Evolutionary conservation across 2,797 vertebrate genomes (phyloP), one percentile per base, ranked within the genome.

Genomic region (Protonibea diacanthus): DNA sequence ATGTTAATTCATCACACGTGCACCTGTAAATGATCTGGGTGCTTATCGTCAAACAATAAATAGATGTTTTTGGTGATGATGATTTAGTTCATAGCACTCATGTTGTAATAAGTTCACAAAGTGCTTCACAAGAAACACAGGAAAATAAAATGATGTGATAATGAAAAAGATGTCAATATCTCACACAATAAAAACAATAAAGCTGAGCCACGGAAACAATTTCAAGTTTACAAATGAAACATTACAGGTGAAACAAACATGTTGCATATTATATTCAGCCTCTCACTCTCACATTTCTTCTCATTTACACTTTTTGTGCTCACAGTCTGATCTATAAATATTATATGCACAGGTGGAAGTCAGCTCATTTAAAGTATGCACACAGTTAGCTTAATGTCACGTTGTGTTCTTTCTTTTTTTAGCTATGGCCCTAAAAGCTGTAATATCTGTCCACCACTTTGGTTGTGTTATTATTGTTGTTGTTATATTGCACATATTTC

Each of bases 11-110:
- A 59, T 73, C 25, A 52, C 29, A 47, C 14, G 21, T 10, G 6
- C 63, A 61, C 25, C 61, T 71, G 61, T 75, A 47, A 75, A 58
- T 48, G 29, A 66, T 71, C 49, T 52, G 44, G 33, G 29, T 14
- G 11, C 48, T 63, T 20, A 58, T 61, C 40, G 23, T 72, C 62
- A 63, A 55, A 71, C 29, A 56, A 13, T 23, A 59, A 62, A 49
- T 25, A 42, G 23, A 73, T 57, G 40, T 21, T 63, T 72, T 52
- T 21, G 10, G 42, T 66, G 29, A 57, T 64, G 23, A 68, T 15
- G 14, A 59, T 59, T 56, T 71, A 47, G 45, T 62, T 78, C n/a
- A 44, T 6, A 45, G 7, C n/a, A 6, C n/a, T 55, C 13, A 9
- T 56, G 25, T 33, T 23, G 13, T 74, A 66, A 60, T 23, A 4